Evolutionary conservation across 2,113 vertebrate species (phyloP).

Genomic region (Hippocampus zosterae): DNA sequence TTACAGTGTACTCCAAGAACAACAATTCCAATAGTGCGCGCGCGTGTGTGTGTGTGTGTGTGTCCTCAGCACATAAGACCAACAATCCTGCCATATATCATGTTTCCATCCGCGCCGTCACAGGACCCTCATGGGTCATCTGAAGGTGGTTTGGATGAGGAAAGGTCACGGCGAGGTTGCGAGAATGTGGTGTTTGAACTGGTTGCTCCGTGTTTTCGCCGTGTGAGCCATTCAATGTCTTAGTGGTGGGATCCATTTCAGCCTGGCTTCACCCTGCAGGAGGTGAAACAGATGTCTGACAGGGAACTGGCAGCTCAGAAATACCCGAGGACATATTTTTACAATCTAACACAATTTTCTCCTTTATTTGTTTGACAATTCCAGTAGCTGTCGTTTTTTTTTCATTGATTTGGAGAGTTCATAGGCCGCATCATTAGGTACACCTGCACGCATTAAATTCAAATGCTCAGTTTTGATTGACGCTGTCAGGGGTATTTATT

Average conservation of each 20-base stretch:
- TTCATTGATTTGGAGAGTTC: background rate
- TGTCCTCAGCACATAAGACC: slow-evolving; percentile 17
- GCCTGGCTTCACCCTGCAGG: slow-evolving; percentile 46
- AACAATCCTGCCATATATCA: slow-evolving; percentile 31
- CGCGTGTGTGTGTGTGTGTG: too few relatives aligned
- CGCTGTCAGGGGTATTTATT: background rate
- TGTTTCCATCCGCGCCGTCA: slow-evolving; percentile 45
- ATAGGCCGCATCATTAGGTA: background rate
- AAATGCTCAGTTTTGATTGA: background rate
- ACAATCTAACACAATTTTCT: slow-evolving; percentile 16
- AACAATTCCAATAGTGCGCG: background rate
- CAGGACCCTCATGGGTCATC: too few relatives aligned
- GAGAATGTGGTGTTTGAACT: slow-evolving; percentile 51
- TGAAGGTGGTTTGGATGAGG: slow-evolving; percentile 44
- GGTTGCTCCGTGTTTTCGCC: slow-evolving; percentile 29
- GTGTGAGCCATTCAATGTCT: slow-evolving; percentile 58
- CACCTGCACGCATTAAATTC: background rate
- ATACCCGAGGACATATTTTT: slow-evolving; percentile 34
- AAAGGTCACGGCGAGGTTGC: slow-evolving; percentile 47
- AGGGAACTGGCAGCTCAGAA: slow-evolving; percentile 30
- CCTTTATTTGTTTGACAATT: slow-evolving; percentile 2
- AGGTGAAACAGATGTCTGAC: slow-evolving; percentile 57
- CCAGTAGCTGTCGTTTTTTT: background rate
- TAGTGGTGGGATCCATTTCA: slow-evolving; percentile 56
- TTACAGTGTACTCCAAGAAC: background rate